These are phyloP conservation scores for Cantharis rufa DNA, from an alignment of 2,888 invertebrate genomes.

Conservation along the genomic window DNA sequence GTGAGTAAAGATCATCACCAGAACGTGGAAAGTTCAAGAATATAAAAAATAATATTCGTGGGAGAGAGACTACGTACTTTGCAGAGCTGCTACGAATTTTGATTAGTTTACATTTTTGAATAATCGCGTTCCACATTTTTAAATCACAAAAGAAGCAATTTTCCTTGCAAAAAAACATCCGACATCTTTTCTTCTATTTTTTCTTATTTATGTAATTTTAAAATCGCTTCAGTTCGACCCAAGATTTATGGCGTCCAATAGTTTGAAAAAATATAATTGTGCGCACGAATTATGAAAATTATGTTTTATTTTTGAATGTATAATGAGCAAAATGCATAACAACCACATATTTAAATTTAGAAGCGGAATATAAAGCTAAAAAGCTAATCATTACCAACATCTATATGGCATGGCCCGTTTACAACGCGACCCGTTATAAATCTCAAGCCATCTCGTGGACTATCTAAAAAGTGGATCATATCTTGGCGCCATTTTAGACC, in stretches of 20 bases:
- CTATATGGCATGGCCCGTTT: constrained; percentile 43
- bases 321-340: constrained; percentile 10
- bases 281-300: not conserved
- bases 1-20: constrained; percentile 29
- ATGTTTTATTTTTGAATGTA: not conserved
- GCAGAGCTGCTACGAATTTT: constrained; percentile 29
- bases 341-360: constrained; percentile 29
- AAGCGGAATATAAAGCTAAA: constrained; percentile 16
- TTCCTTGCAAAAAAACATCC: not conserved
- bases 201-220: not conserved
- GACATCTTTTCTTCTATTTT: not conserved
- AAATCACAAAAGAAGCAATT: not conserved
- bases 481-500: constrained; percentile 49
- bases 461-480: constrained; percentile 49
- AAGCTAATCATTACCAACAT: constrained; percentile 37
- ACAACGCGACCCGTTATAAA: constrained; percentile 48
- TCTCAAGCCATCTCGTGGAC: constrained; percentile 48
- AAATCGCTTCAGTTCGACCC: not conserved
- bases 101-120: constrained; percentile 19
- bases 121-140: not conserved
- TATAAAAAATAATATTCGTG: constrained; percentile 39
- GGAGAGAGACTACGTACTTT: constrained; percentile 26
- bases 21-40: constrained; percentile 35
- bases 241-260: not conserved
- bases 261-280: not conserved